Base-by-base conservation (phyloP, 2,888 invertebrate genomes). In the Brenthis daphne region DNA sequence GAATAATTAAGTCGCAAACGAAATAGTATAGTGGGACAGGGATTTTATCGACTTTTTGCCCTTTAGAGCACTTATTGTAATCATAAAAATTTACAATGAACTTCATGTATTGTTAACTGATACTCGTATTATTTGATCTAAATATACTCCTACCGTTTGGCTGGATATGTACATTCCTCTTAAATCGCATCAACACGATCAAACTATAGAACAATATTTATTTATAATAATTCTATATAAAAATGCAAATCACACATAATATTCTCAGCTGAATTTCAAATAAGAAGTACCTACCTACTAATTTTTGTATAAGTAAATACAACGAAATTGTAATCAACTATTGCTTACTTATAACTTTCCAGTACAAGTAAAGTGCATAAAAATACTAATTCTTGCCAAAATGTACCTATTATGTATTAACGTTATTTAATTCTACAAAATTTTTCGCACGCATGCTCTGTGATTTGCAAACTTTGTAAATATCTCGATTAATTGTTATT, bases 391-490 rank as follows among this genome's bases (percentile, higher is more conserved):
- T 86, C 88, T 88, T 88, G 87, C 86, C 88, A 86, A 81, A 78
- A 73, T 71, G 77, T 84, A 81, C 79, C 78, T 80, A 77, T 77
- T 75, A 74, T 78, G 74, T 37, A 75, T 76, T 79, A 73, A 73
- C 53, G 68, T 77, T 76, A 76, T 79, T 77, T 77, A 77, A 76
- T 77, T 77, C 71, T 76, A 75, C 75, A 82, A 81, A 80, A 82
- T 80, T 81, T 77, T 72, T 79, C 81, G 82, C 89, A 88, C 87
- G 86, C 86, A 81, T 85, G 66, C 83, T 86, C 88, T 92, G 90
- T 92, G 91, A 91, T 92, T 90, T 88, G 87, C 88, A 87, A 86
- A 87, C 87, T 87, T 78, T 92, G 91, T 92, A 91, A 86, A 91
- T 92, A 91, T 85, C 88, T 89, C 87, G 87, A 88, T 87, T 89